phyloP scores from a whole-genome alignment of 2,797 vertebrate species.

The Coranthus polyacanthus region DNA sequence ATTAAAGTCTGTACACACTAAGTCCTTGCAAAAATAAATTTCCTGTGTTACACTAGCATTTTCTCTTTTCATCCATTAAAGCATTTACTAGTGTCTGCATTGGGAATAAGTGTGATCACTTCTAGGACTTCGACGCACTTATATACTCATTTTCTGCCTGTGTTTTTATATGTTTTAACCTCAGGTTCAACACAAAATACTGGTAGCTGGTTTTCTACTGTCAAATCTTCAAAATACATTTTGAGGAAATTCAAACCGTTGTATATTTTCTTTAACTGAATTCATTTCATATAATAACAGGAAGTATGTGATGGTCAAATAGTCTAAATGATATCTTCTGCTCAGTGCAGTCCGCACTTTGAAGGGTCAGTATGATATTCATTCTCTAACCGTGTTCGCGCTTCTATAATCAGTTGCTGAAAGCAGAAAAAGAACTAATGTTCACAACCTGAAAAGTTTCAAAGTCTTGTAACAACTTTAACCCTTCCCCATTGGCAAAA shows the following conservation, averaged over 20 bases:
- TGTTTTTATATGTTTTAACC: neutral
- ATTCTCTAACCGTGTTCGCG: conserved; percentile 20
- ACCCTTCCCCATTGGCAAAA: conserved; percentile 70
- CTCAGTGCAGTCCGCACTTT: conserved; percentile 34
- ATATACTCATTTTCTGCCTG: too few relatives aligned
- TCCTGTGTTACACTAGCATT: neutral
- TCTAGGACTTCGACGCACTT: too few relatives aligned
- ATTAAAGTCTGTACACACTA: too few relatives aligned
- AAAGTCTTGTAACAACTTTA: conserved; percentile 67
- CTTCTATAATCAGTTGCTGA: conserved; percentile 32
- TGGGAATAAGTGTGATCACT: neutral
- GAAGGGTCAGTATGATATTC: conserved; percentile 17
- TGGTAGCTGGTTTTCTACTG: neutral
- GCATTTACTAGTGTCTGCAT: too few relatives aligned
- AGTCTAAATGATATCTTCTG: conserved; percentile 44
- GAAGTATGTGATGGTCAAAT: conserved; percentile 32
- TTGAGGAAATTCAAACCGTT: conserved; percentile 22
- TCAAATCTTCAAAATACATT: neutral
- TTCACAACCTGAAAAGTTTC: conserved; percentile 77
- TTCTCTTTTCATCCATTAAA: neutral
- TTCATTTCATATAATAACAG: conserved; percentile 41
- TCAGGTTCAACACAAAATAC: conserved; percentile 6
- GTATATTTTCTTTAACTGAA: conserved; percentile 20
- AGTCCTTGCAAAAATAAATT: too few relatives aligned
- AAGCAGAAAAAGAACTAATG: conserved; percentile 37